These are phyloP conservation scores for Helarctos malayanus DNA, from an alignment of 2,797 vertebrate species.

Conservation along the genomic window DNA sequence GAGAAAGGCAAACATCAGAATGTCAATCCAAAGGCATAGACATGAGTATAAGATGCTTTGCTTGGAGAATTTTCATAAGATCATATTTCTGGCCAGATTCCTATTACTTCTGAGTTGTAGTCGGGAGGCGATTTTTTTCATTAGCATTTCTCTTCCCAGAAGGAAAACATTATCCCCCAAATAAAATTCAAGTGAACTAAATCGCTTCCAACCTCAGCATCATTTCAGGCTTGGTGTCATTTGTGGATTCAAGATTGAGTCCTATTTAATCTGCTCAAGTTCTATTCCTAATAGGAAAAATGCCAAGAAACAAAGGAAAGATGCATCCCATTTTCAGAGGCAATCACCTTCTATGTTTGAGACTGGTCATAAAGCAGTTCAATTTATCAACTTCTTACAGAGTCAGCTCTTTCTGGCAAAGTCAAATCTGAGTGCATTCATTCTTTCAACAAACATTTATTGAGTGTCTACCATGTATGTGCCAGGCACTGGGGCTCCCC, in stretches of 20 bases:
- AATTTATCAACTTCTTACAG: constrained; percentile 24
- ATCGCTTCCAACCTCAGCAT: constrained; percentile 72
- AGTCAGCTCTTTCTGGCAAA: constrained; percentile 51
- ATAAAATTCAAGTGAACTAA: constrained; percentile 81
- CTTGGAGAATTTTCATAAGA: constrained; percentile 79
- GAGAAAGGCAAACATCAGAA: constrained; percentile 79
- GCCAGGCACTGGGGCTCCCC: neutral
- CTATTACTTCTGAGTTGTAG: constrained; percentile 74
- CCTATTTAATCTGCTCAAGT: constrained; percentile 74
- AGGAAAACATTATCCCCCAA: constrained; percentile 82
- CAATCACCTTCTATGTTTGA: constrained; percentile 55
- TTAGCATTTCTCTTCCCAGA: constrained; percentile 80
- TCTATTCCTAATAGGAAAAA: constrained; percentile 62
- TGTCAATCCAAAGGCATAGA: constrained; percentile 68
- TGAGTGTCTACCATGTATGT: neutral
- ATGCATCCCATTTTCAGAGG: constrained; percentile 35
- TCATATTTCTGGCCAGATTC: constrained; percentile 81
- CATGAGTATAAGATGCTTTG: constrained; percentile 74
- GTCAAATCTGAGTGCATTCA: neutral
- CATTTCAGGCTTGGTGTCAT: constrained; percentile 74
- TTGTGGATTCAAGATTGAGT: constrained; percentile 73
- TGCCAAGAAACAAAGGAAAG: constrained; percentile 63
- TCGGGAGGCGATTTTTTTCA: constrained; percentile 69
- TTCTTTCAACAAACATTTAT: constrained; percentile 46
- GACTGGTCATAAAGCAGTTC: constrained; percentile 32